phyloP scores from a whole-genome alignment of 2,113 vertebrate genomes.

The Chaetops frenatus region DNA sequence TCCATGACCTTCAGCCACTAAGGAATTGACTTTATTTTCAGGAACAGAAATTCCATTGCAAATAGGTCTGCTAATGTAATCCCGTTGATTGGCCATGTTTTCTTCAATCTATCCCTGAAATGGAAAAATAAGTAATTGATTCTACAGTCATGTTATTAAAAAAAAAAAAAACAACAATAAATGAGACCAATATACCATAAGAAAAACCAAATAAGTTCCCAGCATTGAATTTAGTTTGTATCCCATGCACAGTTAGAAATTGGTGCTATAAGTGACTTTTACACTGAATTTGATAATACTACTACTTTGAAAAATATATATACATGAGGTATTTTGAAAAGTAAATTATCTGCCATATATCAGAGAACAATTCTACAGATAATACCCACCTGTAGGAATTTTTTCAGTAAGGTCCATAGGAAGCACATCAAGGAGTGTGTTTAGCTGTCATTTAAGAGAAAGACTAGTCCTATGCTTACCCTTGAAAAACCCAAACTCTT shows the following conservation, averaged over 20 bases:
- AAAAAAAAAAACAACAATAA: neutral
- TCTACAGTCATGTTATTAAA: neutral
- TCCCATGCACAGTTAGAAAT: neutral
- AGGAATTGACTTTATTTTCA: constrained; percentile 74
- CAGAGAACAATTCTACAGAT: neutral
- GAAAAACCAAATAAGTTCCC: neutral
- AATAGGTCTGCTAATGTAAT: constrained; percentile 56
- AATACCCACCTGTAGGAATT: constrained; percentile 1
- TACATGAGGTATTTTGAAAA: neutral
- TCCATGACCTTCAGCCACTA: constrained; percentile 85
- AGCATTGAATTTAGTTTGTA: neutral
- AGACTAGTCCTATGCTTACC: neutral
- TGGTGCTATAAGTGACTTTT: neutral
- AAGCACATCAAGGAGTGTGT: neutral
- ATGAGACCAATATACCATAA: neutral
- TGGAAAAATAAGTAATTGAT: constrained; percentile 27
- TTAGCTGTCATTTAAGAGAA: neutral
- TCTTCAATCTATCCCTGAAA: constrained; percentile 59
- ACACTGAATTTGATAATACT: neutral
- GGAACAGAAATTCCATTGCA: constrained; percentile 74
- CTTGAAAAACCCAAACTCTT: neutral
- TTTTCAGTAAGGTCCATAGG: neutral
- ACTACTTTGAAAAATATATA: neutral
- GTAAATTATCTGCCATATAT: neutral
- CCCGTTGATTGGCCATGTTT: constrained; percentile 70